Percentiles rank a stretch among this genome's conserved stretches.
Conservation (phyloP, 2,797 vertebrate genomes). For the Chromobotia macracanthus region DNA sequence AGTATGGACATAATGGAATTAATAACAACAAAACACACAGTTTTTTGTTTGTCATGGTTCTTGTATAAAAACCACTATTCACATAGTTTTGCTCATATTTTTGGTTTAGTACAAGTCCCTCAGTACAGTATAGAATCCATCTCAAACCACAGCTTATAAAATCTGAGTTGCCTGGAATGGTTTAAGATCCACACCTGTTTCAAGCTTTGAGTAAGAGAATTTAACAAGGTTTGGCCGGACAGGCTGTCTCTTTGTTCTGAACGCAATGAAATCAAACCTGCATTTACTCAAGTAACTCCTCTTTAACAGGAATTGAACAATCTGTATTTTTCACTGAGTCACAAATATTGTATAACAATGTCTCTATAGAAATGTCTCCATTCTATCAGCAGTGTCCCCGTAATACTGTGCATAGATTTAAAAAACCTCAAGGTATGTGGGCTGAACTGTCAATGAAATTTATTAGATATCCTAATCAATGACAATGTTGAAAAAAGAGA, state of each 20-base stretch:
- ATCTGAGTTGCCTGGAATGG: background rate
- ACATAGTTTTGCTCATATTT: background rate
- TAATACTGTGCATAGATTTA: too few species aligned
- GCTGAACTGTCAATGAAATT: too few species aligned
- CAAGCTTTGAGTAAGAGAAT: background rate
- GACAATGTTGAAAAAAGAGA: too few species aligned
- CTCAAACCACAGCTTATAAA: background rate
- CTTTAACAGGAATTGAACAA: constrained; percentile 23
- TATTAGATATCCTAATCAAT: too few species aligned
- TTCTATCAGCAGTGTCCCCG: too few species aligned
- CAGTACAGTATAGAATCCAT: too few species aligned
- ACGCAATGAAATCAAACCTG: background rate
- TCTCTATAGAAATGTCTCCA: background rate
- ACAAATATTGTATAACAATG: constrained; percentile 27
- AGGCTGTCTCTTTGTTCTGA: constrained; percentile 9
- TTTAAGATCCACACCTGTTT: background rate
- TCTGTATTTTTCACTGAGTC: background rate
- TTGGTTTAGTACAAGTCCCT: too few species aligned
- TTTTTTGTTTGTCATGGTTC: background rate
- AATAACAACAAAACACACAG: background rate
- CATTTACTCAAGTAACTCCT: background rate
- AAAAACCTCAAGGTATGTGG: too few species aligned
- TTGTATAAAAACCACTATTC: constrained; percentile 11
- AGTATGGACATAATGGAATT: background rate
- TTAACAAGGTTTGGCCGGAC: constrained; percentile 10